Base-by-base conservation (phyloP, 2,888 invertebrate species). In the Herminia tarsipennalis region DNA sequence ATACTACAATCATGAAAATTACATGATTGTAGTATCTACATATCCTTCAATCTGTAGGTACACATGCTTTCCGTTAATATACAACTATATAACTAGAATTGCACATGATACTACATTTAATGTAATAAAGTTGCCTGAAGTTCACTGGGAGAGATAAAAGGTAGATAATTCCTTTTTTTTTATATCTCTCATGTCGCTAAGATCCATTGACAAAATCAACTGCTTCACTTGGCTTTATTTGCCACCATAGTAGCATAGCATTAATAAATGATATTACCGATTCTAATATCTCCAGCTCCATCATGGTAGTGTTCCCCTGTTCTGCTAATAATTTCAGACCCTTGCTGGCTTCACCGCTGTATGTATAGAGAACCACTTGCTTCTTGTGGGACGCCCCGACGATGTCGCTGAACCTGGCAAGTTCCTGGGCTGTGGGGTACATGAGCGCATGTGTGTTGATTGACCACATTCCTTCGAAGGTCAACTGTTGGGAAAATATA, bases 331-430 rank as follows among this genome's bases (percentile, higher is more conserved):
- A 83, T 49, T 82, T 78, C 2, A 90, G 59, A 0, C 89, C 90
- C 0, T 66, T 56, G 3, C 74, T 75, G 3, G 91, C 89, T 37
- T 83, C 84, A 0, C 78, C 66, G 22, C 83, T 80, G 16, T 70
- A 77, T 38, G 81, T 83, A 65, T 79, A 91, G 0, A 88, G 50
- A 17, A 65, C 70, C 32, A 77, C 87, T 24, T 81, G 77, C 22
- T 80, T 81, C 46, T 73, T 81, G 43, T 91, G 91, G 0, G 89
- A 87, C 0, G 90, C 91, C 0, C 90, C 91, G 0, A 91, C 89
- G 0, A 90, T 76, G 32, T 89, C 90, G 42, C 91, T 90, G 55
- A 88, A 91, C 9, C 81, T 74, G 0, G 84, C 81, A 13, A 74
- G 41, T 1, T 76, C 65, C 1, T 51, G 59, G 0, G 65, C 47